Evolutionary conservation across 1,140 invertebrate species (phyloP).

Genomic region (Drosophila micromelanica): DNA sequence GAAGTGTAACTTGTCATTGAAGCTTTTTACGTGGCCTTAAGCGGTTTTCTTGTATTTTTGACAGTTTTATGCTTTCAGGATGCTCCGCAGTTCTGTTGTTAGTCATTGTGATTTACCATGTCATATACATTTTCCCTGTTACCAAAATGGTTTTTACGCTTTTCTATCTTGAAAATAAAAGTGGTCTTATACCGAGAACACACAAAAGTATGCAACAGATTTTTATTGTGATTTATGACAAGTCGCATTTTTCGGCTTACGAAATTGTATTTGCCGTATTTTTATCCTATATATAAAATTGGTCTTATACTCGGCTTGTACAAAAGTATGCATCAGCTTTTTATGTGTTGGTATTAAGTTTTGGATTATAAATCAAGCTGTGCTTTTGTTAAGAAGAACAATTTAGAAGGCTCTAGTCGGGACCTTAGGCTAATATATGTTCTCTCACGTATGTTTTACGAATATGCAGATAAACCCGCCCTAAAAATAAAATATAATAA

Average conservation of each 20-base stretch:
- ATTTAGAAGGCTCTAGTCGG: too few species aligned
- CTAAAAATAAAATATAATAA: too few species aligned
- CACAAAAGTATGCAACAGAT: conserved; percentile 57
- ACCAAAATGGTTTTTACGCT: conserved; percentile 6
- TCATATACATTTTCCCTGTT: conserved; percentile 5
- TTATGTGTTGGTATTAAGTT: background rate
- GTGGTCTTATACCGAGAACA: conserved; percentile 32
- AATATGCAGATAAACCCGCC: too few species aligned
- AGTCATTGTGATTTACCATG: conserved; percentile 28
- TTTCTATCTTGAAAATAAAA: background rate
- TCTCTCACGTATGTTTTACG: too few species aligned
- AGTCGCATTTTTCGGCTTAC: conserved; percentile 9
- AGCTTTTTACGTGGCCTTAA: conserved; percentile 1
- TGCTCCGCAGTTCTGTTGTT: conserved; percentile 2
- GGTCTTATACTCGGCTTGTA: conserved; percentile 38
- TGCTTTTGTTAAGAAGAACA: background rate
- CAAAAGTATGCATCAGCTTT: conserved; percentile 57
- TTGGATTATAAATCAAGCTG: background rate
- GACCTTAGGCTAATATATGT: too few species aligned
- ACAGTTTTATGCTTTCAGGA: background rate
- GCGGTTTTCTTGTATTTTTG: conserved; percentile 13
- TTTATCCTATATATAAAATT: background rate
- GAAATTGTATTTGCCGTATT: conserved; percentile 10
- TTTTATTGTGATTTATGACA: conserved; percentile 30
- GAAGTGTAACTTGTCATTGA: conserved; percentile 22